Evolutionary conservation across 2,113 vertebrate genomes (phyloP).

Genomic region (Hypocryptadius cinnamomeus): DNA sequence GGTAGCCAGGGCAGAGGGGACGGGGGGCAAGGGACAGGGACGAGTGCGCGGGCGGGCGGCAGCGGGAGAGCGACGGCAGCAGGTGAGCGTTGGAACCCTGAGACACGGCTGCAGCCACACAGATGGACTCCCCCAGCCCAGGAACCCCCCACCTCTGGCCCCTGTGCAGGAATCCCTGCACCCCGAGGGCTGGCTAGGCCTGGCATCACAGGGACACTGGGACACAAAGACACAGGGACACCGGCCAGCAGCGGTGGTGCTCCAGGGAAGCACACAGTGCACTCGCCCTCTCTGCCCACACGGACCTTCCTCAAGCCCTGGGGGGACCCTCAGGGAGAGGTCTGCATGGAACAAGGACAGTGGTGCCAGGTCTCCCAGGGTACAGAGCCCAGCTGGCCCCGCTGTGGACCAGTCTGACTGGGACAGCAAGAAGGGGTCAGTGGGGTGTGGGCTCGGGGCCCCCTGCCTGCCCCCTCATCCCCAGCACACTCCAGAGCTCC

Average conservation of each 20-base stretch:
- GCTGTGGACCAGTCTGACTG: no score
- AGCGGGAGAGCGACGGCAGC: background rate
- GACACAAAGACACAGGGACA: no score
- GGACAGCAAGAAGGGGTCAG: background rate
- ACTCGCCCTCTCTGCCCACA: background rate
- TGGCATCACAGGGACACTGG: rapidly evolving
- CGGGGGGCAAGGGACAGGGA: background rate
- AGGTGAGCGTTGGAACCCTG: background rate
- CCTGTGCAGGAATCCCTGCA: background rate
- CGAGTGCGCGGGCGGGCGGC: background rate
- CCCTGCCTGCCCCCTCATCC: no score
- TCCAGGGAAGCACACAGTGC: background rate
- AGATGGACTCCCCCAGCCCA: background rate
- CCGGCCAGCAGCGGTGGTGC: rapidly evolving
- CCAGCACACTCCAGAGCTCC: background rate
- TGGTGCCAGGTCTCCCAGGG: background rate
- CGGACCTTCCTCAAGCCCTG: rapidly evolving
- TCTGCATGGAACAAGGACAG: background rate
- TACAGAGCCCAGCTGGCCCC: background rate
- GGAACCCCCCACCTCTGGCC: background rate
- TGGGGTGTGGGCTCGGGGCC: no score
- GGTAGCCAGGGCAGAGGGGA: background rate
- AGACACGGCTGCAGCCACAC: background rate
- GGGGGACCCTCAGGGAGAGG: background rate
- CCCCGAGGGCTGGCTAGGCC: background rate